Evolutionary conservation across 92 coral and sea anemone species (phyloP).

Genomic region (Epizoanthus stellaris): DNA sequence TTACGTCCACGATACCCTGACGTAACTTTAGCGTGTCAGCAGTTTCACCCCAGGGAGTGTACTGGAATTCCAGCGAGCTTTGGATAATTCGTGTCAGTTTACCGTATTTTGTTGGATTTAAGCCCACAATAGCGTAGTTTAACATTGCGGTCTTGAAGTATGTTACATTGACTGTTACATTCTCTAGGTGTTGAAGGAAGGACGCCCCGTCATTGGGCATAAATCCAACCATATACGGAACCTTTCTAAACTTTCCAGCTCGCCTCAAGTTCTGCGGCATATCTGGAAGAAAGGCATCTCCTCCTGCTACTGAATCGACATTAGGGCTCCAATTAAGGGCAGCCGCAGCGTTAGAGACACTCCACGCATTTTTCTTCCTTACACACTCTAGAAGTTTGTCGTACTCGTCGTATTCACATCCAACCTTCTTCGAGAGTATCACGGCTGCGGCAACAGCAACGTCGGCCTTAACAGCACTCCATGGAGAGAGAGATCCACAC

Average conservation of each 20-base stretch:
- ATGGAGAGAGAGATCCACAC: conserved; percentile 69
- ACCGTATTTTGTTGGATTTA: neutral
- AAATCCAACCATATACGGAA: conserved; percentile 45
- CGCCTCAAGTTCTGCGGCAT: conserved; percentile 66
- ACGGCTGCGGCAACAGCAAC: no score
- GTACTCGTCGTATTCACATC: conserved; percentile 15
- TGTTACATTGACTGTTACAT: neutral
- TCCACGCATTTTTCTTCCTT: conserved; percentile 50
- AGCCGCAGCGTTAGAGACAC: neutral
- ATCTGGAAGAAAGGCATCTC: conserved; percentile 55
- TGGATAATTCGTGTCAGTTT: conserved; percentile 30
- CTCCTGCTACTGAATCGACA: conserved; percentile 37
- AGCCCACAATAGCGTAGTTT: neutral
- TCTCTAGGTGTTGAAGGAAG: neutral
- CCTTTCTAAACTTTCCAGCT: conserved; percentile 39
- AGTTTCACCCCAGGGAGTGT: conserved; percentile 20
- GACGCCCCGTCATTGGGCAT: conserved; percentile 66
- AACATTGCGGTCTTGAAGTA: neutral
- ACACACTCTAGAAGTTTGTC: conserved; percentile 66
- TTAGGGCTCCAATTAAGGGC: neutral
- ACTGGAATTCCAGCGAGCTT: conserved; percentile 59
- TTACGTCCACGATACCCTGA: conserved; percentile 50
- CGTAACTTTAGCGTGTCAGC: conserved; percentile 55
- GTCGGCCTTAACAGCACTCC: no score
- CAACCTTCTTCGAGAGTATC: no score